A percentile compares a stretch with the other conserved stretches of the same genome.
These are phyloP conservation scores for Prostheceraeus crozeri DNA, from an alignment of 2,888 invertebrate genomes.

Conservation along the genomic window DNA sequence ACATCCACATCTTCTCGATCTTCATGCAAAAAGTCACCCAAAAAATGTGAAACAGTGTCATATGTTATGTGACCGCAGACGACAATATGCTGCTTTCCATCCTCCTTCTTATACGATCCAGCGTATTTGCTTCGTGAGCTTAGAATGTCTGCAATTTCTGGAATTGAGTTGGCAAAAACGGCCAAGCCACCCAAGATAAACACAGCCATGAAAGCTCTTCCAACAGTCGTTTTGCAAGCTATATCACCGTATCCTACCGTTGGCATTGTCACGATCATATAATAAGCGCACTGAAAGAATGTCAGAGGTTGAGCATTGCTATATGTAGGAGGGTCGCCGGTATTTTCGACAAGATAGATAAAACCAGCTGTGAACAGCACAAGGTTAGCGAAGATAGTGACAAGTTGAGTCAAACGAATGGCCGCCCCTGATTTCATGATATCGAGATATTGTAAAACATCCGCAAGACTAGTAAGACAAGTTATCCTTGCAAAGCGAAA, in stretches of 20 bases:
- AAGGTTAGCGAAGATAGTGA: slow-evolving; percentile 98
- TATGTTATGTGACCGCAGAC: slow-evolving; percentile 99
- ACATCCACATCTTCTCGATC: slow-evolving; percentile 99
- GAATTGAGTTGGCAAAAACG: slow-evolving; percentile 99
- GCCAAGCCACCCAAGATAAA: slow-evolving; percentile 99
- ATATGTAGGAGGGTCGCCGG: slow-evolving; percentile 90
- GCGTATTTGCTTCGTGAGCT: slow-evolving; percentile 99
- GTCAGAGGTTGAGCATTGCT: slow-evolving; percentile 61
- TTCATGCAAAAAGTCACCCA: slow-evolving; percentile 99
- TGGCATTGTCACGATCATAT: slow-evolving; percentile 99
- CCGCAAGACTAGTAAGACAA: slow-evolving; percentile 99
- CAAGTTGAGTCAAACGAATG: slow-evolving; percentile 97
- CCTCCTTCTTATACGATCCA: slow-evolving; percentile 98
- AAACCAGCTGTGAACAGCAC: slow-evolving; percentile 99
- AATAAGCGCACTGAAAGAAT: slow-evolving; percentile 99
- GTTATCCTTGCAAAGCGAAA: slow-evolving; percentile 97
- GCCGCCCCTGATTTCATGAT: slow-evolving; percentile 99
- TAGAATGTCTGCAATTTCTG: slow-evolving; percentile 99
- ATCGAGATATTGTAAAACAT: slow-evolving; percentile 99
- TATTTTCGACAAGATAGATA: slow-evolving; percentile 99
- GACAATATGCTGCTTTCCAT: slow-evolving; percentile 99
- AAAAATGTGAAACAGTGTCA: slow-evolving; percentile 98
- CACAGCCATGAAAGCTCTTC: slow-evolving; percentile 97
- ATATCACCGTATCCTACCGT: slow-evolving; percentile 99
- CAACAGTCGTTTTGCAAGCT: slow-evolving; percentile 91